phyloP scores from a whole-genome alignment of 2,888 invertebrate species.

The Lasioglossum pauxillum region DNA sequence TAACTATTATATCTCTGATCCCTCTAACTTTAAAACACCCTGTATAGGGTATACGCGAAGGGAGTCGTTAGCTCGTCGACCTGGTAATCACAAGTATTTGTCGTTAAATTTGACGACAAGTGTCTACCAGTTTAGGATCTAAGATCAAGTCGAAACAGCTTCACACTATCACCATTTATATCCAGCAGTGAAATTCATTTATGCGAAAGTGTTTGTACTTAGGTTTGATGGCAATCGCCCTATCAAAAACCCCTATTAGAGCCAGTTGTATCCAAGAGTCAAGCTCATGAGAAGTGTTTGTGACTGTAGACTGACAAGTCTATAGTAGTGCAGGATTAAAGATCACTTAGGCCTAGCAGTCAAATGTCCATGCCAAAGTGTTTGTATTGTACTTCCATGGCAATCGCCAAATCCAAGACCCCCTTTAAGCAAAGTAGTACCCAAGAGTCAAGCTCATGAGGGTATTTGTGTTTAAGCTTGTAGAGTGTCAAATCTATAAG shows the following conservation, averaged over 20 bases:
- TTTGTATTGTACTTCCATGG: not conserved
- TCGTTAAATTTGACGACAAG: not conserved
- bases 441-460: not conserved
- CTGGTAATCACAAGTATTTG: not conserved
- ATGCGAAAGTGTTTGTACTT: not conserved
- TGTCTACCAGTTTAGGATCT: not conserved
- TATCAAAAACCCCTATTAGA: no score
- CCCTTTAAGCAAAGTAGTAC: not conserved
- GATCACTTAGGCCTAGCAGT: not conserved
- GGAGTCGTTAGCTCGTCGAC: not conserved
- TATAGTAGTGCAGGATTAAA: no score
- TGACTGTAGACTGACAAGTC: no score
- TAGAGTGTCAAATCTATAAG: no score
- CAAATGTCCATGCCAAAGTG: not conserved
- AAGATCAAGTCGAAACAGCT: not conserved
- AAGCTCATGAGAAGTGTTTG: no score
- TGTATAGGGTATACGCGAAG: not conserved
- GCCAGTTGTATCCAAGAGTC: no score
- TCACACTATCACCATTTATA: not conserved
- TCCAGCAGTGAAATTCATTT: not conserved
- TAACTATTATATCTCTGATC: not conserved
- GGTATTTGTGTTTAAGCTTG: no score
- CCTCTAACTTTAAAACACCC: not conserved
- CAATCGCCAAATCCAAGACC: not conserved
- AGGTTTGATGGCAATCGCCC: not conserved